Conservation (phyloP, 2,888 invertebrate genomes). For the Endomychus coccineus region DNA sequence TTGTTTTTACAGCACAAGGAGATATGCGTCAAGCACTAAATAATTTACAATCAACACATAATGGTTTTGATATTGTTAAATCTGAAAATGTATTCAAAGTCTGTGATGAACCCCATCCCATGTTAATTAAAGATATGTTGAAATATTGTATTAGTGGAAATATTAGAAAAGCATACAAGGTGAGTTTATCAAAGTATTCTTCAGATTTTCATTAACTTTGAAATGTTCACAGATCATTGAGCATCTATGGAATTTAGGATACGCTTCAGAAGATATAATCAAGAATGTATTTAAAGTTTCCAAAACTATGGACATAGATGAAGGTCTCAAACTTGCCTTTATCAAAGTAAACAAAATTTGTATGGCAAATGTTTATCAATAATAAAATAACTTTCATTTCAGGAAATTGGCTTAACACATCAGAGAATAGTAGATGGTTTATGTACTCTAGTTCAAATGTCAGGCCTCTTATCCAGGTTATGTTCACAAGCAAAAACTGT, state of each 20-base stretch:
- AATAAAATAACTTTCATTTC: slow-evolving; percentile 20
- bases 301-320: slow-evolving; percentile 76
- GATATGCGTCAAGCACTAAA: slow-evolving; percentile 97
- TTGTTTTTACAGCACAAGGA: slow-evolving; percentile 97
- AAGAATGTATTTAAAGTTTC: slow-evolving; percentile 90
- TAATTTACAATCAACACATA: slow-evolving; percentile 91
- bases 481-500: slow-evolving; percentile 49
- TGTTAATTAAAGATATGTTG: slow-evolving; percentile 86
- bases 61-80: slow-evolving; percentile 87
- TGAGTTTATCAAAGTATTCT: slow-evolving; percentile 23
- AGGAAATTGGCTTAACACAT: slow-evolving; percentile 89
- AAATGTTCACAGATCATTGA: slow-evolving; percentile 61
- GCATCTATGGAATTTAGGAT: slow-evolving; percentile 88
- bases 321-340: slow-evolving; percentile 74
- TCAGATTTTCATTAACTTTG: not conserved
- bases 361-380: not conserved
- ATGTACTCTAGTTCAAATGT: slow-evolving; percentile 80
- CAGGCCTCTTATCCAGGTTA: slow-evolving; percentile 77
- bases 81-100: slow-evolving; percentile 96
- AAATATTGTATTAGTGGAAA: slow-evolving; percentile 73
- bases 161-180: slow-evolving; percentile 77
- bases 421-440: slow-evolving; percentile 86
- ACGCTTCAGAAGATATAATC: slow-evolving; percentile 95
- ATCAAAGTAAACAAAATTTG: slow-evolving; percentile 55
- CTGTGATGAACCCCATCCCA: slow-evolving; percentile 98